phyloP scores from a whole-genome alignment of 2,888 invertebrate genomes.

The Disparrhopalites patrizii region DNA sequence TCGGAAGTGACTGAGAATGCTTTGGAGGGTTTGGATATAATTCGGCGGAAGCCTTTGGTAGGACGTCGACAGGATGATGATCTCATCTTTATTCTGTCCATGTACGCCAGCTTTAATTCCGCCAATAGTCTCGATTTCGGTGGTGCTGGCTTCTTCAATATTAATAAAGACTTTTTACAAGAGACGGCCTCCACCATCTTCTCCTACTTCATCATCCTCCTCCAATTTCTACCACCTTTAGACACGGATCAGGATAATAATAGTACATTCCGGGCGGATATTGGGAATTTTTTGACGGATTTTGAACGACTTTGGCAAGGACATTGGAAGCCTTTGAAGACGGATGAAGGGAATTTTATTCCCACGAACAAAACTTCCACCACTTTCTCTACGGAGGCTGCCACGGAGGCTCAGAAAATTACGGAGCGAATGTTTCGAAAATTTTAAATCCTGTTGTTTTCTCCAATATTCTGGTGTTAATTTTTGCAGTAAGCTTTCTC shows the following conservation, averaged over 20 bases:
- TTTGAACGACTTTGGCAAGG: constrained; percentile 3
- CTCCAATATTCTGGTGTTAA: no score
- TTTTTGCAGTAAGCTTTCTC: no score
- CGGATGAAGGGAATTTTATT: no score
- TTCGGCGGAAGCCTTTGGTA: constrained; percentile 39
- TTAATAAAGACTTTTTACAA: constrained; percentile 13
- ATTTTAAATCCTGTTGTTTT: no score
- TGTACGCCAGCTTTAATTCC: constrained; percentile 38
- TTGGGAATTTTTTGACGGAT: constrained; percentile 7
- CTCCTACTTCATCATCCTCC: constrained; percentile 44
- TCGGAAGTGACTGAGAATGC: constrained; percentile 25
- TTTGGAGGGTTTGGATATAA: constrained; percentile 38
- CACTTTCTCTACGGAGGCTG: no score
- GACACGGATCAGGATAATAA: constrained; percentile 22
- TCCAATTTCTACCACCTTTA: constrained; percentile 41
- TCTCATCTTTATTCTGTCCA: constrained; percentile 38
- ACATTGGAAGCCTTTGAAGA: constrained; percentile 12
- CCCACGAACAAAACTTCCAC: no score
- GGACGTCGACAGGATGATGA: constrained; percentile 37
- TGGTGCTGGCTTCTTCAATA: constrained; percentile 4
- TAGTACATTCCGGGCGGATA: neutral
- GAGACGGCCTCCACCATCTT: constrained; percentile 30
- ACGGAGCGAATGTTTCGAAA: no score
- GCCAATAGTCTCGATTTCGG: constrained; percentile 24
- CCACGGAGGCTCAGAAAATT: no score